Evolutionary conservation across 1,140 invertebrate genomes (phyloP), one percentile per base, ranked within the genome.

Genomic region (Drosophila tropicalis): DNA sequence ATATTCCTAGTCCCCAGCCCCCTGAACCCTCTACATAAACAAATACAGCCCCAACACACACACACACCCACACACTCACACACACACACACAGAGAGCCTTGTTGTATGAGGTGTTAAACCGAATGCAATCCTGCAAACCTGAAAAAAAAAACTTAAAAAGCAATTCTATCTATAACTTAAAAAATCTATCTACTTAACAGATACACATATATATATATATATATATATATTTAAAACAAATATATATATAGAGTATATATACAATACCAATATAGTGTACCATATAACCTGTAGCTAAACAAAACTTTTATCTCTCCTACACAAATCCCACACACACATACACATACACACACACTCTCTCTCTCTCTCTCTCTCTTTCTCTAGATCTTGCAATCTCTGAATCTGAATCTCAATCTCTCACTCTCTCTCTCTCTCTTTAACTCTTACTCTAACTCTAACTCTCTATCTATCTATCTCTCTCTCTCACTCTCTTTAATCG

Each of bases 231-330:
- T 56, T 29, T 5, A 0, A 29, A 29, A 29, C 0, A 70, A 72
- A 69, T 65, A 72, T 79, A 77, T 65, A 65, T 82, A 68, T 66
- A 76, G 5, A 29, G 29, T 67, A 67, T 73, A 79, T 63, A 70
- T 55, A 66, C 34, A 56, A 75, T 72, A 78, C 67, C 4, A 39
- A 63, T 69, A 79, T 71, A 79, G 65, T 82, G 75, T 86, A 83
- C 71, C 86, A 81, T 85, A 81, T 87, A 87, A 83, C 62, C 83
- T 72, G 79, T 87, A 87, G 83, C 82, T 70, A 82, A 67, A 66
- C 54, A 67, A 68, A 78, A 74, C 86, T 79, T 81, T 86, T 86
- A 85, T 81, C 82, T 79, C 64, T 72, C 55, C 61, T 78, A 75
- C 36, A 72, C 15, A 22, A 22, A 19, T 9, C n/a, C 15, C 74